Evolutionary conservation across 2,113 vertebrate genomes (phyloP).

Genomic region (Ochotona princeps): DNA sequence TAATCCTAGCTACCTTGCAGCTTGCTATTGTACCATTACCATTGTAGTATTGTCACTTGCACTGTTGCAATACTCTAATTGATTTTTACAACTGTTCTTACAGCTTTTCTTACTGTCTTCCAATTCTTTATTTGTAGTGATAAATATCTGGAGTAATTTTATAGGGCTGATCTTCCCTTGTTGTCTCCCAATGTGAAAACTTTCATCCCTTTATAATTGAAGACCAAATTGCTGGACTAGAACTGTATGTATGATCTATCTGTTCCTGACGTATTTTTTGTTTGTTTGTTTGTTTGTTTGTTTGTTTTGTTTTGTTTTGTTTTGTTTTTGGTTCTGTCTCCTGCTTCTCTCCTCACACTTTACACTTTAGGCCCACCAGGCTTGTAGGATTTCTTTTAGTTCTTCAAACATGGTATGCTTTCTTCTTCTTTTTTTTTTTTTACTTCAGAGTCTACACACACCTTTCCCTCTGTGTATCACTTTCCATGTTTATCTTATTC

Average conservation of each 20-base stretch:
- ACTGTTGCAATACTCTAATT: neutral
- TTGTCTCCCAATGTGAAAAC: neutral
- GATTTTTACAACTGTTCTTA: neutral
- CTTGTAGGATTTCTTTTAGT: constrained; percentile 2
- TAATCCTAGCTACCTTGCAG: neutral
- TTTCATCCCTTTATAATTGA: constrained; percentile 27
- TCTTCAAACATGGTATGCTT: neutral
- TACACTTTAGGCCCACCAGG: neutral
- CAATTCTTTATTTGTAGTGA: neutral
- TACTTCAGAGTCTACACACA: neutral
- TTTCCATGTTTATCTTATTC: neutral
- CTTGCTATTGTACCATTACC: no score
- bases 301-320: no score
- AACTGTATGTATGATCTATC: neutral
- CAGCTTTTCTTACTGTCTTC: neutral
- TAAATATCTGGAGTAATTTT: neutral
- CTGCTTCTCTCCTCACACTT: neutral
- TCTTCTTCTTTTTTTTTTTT: neutral
- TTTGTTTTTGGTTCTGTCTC: neutral
- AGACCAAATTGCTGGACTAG: neutral
- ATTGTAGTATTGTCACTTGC: neutral
- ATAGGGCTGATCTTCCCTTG: neutral
- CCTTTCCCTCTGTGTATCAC: neutral
- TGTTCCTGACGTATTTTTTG: neutral
- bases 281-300: no score